phyloP scores from a whole-genome alignment of 2,113 vertebrate species.

The Buteo buteo region DNA sequence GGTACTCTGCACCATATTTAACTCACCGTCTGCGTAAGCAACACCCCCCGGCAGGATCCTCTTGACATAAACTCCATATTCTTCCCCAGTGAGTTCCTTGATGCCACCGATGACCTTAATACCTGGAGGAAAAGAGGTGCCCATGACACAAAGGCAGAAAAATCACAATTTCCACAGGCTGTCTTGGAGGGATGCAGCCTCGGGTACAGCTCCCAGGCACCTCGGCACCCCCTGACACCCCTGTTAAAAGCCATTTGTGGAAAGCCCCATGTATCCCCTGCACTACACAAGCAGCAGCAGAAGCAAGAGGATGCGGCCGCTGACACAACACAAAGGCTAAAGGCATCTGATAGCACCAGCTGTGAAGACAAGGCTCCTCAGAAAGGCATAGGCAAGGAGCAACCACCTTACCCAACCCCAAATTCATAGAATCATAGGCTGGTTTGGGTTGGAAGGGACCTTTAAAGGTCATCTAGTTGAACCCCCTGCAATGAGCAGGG shows the following conservation, averaged over 20 bases:
- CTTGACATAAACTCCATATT: conserved; percentile 91
- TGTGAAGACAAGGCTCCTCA: fast-evolving
- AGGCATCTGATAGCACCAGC: neutral
- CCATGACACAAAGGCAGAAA: neutral
- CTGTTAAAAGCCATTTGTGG: neutral
- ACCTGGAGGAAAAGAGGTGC: conserved; percentile 58
- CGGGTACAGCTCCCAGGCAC: neutral
- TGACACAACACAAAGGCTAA: neutral
- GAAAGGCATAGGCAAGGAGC: neutral
- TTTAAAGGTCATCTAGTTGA: fast-evolving
- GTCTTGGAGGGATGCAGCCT: neutral
- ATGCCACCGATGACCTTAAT: conserved; percentile 91
- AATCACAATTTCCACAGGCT: fast-evolving
- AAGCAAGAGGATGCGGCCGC: neutral
- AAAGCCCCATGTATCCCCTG: neutral
- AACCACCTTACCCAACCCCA: neutral
- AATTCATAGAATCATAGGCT: no score
- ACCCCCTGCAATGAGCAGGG: neutral
- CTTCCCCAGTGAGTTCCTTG: conserved; percentile 83
- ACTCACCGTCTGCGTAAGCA: conserved; percentile 82
- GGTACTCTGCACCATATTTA: fast-evolving
- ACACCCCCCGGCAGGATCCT: conserved; percentile 87
- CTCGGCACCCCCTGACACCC: no score
- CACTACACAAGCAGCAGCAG: neutral
- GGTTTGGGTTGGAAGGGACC: neutral